These are phyloP conservation scores for Corythucha ciliata DNA, from an alignment of 2,888 invertebrate genomes.

Conservation along the genomic window DNA sequence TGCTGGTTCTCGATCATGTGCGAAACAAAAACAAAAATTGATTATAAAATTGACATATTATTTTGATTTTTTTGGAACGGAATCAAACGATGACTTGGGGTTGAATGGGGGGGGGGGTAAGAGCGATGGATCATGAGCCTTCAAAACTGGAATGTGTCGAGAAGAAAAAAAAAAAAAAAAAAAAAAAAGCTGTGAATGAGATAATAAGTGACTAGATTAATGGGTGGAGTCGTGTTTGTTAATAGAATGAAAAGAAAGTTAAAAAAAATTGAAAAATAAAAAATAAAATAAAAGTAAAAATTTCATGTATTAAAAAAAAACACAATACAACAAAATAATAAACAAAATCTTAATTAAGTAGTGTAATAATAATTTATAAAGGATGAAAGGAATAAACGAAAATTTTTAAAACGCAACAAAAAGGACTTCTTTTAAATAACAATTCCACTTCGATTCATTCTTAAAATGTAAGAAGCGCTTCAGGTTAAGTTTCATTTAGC, in stretches of 20 bases:
- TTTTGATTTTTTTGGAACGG: no score
- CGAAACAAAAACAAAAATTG: no score
- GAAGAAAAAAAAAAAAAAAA: background rate
- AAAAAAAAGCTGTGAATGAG: no score
- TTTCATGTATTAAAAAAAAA: background rate
- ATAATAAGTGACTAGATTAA: no score
- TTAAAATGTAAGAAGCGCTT: constrained; percentile 8
- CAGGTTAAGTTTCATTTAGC: constrained; percentile 12
- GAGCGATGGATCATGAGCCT: no score
- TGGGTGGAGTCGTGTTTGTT: no score
- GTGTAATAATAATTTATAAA: background rate
- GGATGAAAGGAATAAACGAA: constrained; percentile 1
- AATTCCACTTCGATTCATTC: constrained; percentile 3
- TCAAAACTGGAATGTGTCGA: background rate
- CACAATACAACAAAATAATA: background rate
- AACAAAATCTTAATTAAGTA: background rate
- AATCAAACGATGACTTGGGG: no score
- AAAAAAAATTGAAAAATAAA: background rate
- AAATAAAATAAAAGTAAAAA: background rate
- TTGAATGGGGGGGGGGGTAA: no score
- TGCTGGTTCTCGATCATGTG: no score
- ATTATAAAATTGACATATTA: no score
- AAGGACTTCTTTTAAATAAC: constrained; percentile 5
- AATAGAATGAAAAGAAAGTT: background rate
- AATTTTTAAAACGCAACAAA: background rate